These are phyloP conservation scores for Dione vanillae DNA, from an alignment of 2,888 invertebrate species.

Conservation along the genomic window DNA sequence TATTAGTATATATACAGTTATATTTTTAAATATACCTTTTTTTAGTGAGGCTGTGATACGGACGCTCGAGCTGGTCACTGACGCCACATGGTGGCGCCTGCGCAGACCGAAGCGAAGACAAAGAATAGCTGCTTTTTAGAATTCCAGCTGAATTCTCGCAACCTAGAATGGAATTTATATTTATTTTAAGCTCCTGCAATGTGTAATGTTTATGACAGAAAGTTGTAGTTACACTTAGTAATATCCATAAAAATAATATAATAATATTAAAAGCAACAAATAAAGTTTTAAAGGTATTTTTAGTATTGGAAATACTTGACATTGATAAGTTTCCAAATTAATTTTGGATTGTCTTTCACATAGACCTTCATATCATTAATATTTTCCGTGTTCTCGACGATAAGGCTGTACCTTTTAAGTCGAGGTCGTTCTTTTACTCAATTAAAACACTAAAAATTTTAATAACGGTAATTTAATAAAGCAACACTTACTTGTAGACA, in stretches of 20 bases:
- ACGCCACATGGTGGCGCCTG: slow-evolving; percentile 81
- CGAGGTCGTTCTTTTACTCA: slow-evolving; percentile 33
- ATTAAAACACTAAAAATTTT: background rate
- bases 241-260: no score
- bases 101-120: slow-evolving; percentile 89
- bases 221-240: no score
- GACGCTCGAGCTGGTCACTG: slow-evolving; percentile 86
- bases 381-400: slow-evolving; percentile 34
- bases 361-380: slow-evolving; percentile 33
- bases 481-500: slow-evolving; percentile 76
- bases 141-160: slow-evolving; percentile 85
- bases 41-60: slow-evolving; percentile 93
- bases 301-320: background rate
- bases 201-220: no score
- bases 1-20: background rate
- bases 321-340: background rate
- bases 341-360: slow-evolving; percentile 18
- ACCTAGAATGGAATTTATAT: slow-evolving; percentile 74
- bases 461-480: background rate
- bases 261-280: no score
- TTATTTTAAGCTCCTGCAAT: background rate
- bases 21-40: slow-evolving; percentile 80
- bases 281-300: background rate
- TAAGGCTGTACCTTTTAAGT: slow-evolving; percentile 32
- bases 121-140: slow-evolving; percentile 90